phyloP scores from a whole-genome alignment of 2,113 vertebrate genomes.

The Charadrius vociferus region DNA sequence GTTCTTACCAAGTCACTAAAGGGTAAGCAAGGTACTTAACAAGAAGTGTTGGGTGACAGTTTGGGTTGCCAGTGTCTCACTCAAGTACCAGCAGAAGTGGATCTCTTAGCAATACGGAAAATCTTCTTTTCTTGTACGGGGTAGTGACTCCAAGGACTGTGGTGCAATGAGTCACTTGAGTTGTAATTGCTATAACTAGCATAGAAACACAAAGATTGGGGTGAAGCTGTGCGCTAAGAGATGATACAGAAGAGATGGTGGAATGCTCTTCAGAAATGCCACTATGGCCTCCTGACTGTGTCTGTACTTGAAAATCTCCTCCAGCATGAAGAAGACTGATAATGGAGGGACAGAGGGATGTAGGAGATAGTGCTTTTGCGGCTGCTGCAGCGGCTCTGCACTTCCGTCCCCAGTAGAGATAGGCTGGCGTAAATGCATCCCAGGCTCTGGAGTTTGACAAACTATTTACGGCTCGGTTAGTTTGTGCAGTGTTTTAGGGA shows the following conservation, averaged over 20 bases:
- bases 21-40: neutral
- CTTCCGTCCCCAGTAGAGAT: rapidly evolving
- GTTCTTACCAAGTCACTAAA: neutral
- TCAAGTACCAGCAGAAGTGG: neutral
- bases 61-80: neutral
- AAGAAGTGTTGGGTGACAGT: neutral
- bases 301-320: neutral
- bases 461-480: rapidly evolving
- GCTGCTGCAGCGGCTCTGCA: neutral
- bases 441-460: neutral
- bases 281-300: neutral
- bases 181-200: neutral
- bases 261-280: neutral
- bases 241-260: neutral
- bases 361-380: neutral
- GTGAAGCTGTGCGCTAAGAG: neutral
- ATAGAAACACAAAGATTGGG: neutral
- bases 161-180: neutral
- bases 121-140: neutral
- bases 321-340: neutral
- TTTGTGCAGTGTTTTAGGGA: neutral
- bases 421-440: neutral
- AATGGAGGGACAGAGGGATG: too few species aligned
- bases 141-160: neutral
- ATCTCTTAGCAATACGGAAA: neutral